Percentiles rank a stretch among this genome's conserved stretches.
phyloP scores from a whole-genome alignment of 64 coral and sea anemone genomes.

The Orbicella faveolata region DNA sequence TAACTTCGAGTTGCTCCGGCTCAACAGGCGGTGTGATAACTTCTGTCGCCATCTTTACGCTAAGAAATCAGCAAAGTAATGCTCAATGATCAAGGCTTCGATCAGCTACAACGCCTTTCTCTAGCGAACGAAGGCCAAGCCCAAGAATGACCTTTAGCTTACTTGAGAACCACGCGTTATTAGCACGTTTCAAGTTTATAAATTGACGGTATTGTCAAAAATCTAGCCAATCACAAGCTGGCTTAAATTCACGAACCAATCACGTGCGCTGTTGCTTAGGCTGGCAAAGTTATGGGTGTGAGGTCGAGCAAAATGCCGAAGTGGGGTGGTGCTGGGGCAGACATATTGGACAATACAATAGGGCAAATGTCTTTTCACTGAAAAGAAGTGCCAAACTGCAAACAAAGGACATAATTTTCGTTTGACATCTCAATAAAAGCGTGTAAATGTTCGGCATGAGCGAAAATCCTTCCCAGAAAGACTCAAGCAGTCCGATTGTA shows the following conservation, averaged over 20 bases:
- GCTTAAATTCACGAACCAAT: slow-evolving; percentile 50
- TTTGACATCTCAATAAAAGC: slow-evolving; percentile 35
- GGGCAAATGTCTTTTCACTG: slow-evolving; percentile 13
- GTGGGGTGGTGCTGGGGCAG: slow-evolving; percentile 50
- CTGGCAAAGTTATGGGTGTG: slow-evolving; percentile 71
- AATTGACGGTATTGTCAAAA: slow-evolving; percentile 99
- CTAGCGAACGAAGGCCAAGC: slow-evolving; percentile 79
- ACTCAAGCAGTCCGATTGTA: neutral
- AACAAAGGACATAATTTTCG: slow-evolving; percentile 30
- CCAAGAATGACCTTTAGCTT: slow-evolving; percentile 97
- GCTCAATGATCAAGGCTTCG: slow-evolving; percentile 64
- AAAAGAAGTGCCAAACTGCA: slow-evolving; percentile 33
- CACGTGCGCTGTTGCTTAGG: slow-evolving; percentile 45
- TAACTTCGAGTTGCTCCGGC: slow-evolving; percentile 56
- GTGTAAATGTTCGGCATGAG: slow-evolving; percentile 13
- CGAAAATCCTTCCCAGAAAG: neutral
- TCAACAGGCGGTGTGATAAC: slow-evolving; percentile 62
- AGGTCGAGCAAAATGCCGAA: slow-evolving; percentile 40
- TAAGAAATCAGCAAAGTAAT: slow-evolving; percentile 69
- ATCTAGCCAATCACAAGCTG: slow-evolving; percentile 66
- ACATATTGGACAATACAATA: slow-evolving; percentile 6
- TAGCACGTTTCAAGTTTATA: slow-evolving; percentile 99
- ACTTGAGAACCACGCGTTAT: slow-evolving; percentile 95
- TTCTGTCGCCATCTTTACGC: slow-evolving; percentile 83
- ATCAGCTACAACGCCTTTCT: slow-evolving; percentile 82